Evolutionary conservation across 2,113 vertebrate species (phyloP).

Genomic region (Stegastes partitus): DNA sequence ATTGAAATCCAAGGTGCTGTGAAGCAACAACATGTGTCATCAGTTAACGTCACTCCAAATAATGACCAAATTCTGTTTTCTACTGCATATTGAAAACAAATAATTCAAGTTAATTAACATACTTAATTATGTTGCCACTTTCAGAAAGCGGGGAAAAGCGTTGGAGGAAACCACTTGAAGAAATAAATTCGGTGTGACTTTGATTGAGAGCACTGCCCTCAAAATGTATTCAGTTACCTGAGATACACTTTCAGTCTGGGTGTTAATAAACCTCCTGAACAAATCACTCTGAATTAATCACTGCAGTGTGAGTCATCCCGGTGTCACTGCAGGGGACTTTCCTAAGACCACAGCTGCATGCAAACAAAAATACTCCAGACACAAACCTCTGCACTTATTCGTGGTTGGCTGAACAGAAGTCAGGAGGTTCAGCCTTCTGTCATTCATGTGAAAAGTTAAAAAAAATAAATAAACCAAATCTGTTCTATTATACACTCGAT

Average conservation of each 20-base stretch:
- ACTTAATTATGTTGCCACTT: background rate
- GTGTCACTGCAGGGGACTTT: background rate
- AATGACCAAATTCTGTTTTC: background rate
- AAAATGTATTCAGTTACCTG: slow-evolving; percentile 13
- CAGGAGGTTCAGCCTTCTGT: too few relatives aligned
- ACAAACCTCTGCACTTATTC: background rate
- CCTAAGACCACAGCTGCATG: background rate
- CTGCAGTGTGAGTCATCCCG: slow-evolving; percentile 4
- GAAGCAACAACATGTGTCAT: too few relatives aligned
- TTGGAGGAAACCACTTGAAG: background rate
- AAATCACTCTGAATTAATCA: slow-evolving; percentile 1
- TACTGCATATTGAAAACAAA: background rate
- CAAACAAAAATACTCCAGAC: background rate
- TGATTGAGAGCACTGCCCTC: slow-evolving; percentile 5
- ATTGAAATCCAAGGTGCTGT: too few relatives aligned
- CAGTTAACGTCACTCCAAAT: background rate
- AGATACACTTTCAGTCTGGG: slow-evolving; percentile 11
- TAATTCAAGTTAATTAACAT: slow-evolving; percentile 3
- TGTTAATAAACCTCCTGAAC: slow-evolving; percentile 20
- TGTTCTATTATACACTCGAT: background rate
- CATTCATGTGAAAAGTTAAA: background rate
- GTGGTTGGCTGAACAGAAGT: background rate
- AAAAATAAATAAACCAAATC: too few relatives aligned
- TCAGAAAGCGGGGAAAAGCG: background rate
- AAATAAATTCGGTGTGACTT: background rate